A percentile compares a stretch with the other conserved stretches of the same genome.
Conservation (phyloP, 2,113 vertebrate species). For the rabbit (Oryctolagus cuniculus) region mOryCun1.1 NC_091444.1:45201501-45202000, state of each 20-base stretch:
- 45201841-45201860: conserved; percentile 23
- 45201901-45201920: neutral
- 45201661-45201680: neutral
- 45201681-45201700: neutral
- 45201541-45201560: neutral
- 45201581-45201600: neutral
- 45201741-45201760: neutral
- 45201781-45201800: conserved; percentile 17
- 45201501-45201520: neutral
- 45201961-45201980: neutral
- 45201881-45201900: neutral
- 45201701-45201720: neutral
- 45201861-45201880: neutral
- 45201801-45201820: neutral
- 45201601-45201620: neutral
- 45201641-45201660: neutral
- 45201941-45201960: neutral
- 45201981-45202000: neutral
- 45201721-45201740: neutral
- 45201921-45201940: neutral
- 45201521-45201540: conserved; percentile 28
- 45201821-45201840: conserved; percentile 51
- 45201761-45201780: conserved; percentile 49
- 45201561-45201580: neutral
- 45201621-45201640: conserved; percentile 1